Conservation (phyloP, 2,113 vertebrate species). For the Caloenas nicobarica region DNA sequence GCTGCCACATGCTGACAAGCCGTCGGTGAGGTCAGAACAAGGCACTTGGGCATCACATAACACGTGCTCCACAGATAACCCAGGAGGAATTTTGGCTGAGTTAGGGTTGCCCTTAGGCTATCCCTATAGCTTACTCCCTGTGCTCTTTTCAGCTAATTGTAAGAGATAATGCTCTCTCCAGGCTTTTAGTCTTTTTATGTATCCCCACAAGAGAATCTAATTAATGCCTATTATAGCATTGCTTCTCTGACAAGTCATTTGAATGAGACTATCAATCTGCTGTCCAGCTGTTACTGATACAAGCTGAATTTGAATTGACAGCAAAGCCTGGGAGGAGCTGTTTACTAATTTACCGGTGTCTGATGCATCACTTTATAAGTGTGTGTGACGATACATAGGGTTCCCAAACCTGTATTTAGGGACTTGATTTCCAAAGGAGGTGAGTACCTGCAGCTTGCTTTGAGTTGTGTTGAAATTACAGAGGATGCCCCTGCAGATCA, state of each 20-base stretch:
- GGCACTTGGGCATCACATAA: background rate
- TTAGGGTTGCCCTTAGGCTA: background rate
- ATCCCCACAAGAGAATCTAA: constrained; percentile 32
- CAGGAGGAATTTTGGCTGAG: constrained; percentile 27
- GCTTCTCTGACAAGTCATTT: constrained; percentile 36
- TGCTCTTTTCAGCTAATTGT: constrained; percentile 14
- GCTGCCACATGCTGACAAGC: background rate
- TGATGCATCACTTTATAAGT: background rate
- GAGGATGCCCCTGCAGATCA: background rate
- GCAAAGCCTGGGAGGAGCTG: background rate
- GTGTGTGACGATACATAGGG: background rate
- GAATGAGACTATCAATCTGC: constrained; percentile 27
- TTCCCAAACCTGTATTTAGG: background rate
- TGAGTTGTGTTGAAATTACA: background rate
- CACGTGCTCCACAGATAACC: background rate
- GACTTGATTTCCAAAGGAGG: background rate
- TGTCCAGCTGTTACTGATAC: constrained; percentile 42
- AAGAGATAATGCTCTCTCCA: constrained; percentile 24
- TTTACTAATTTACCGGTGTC: background rate
- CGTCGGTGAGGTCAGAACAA: background rate
- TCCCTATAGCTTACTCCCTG: background rate
- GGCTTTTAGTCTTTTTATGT: constrained; percentile 17
- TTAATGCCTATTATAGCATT: constrained; percentile 21
- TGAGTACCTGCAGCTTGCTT: background rate
- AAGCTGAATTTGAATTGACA: constrained; percentile 36